Evolutionary conservation across 1,140 invertebrate genomes (phyloP).

Genomic region (Harlomillsia oculata): DNA sequence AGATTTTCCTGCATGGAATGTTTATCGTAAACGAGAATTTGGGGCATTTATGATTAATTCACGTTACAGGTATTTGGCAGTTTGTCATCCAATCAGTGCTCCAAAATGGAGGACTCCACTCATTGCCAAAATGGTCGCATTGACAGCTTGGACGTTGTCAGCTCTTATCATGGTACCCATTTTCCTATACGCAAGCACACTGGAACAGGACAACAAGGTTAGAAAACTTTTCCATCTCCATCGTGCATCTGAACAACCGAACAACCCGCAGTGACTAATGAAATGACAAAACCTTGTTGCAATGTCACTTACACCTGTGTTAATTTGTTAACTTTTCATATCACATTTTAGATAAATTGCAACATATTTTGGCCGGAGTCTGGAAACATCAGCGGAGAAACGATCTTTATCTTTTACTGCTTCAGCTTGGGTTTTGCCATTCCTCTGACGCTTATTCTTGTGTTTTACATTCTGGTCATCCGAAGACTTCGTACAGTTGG

Average conservation of each 20-base stretch:
- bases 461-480: slow-evolving; percentile 94
- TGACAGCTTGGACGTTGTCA: slow-evolving; percentile 72
- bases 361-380: slow-evolving; percentile 71
- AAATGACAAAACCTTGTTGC: too few species aligned
- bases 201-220: slow-evolving; percentile 40
- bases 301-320: too few species aligned
- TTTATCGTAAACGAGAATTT: too few species aligned
- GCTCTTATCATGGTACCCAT: slow-evolving; percentile 81
- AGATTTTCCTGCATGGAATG: too few species aligned
- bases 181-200: slow-evolving; percentile 75
- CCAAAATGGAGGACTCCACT: slow-evolving; percentile 73
- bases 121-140: slow-evolving; percentile 72
- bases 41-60: not conserved
- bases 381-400: slow-evolving; percentile 47
- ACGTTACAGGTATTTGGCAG: slow-evolving; percentile 39
- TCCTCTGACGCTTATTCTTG: slow-evolving; percentile 78
- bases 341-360: slow-evolving; percentile 47
- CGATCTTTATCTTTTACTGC: slow-evolving; percentile 78
- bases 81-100: slow-evolving; percentile 87
- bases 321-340: not conserved
- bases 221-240: not conserved
- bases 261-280: too few species aligned
- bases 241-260: not conserved
- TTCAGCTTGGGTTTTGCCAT: slow-evolving; percentile 87
- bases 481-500: slow-evolving; percentile 76